These are phyloP conservation scores for Dorcus parallelipipedus DNA, from an alignment of 2,888 invertebrate genomes.

Conservation along the genomic window DNA sequence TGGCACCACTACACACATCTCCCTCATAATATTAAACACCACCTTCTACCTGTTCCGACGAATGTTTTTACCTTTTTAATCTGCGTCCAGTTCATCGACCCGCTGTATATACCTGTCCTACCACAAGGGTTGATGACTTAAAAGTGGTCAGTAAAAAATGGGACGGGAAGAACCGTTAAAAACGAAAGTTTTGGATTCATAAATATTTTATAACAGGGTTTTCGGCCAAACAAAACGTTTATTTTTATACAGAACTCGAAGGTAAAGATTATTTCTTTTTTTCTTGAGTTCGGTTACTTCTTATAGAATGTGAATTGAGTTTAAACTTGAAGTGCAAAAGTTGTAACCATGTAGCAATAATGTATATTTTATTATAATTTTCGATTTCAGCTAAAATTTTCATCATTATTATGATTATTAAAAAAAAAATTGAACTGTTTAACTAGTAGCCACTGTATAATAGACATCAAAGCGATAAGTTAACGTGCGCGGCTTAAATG, in stretches of 20 bases:
- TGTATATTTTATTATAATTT: too few relatives aligned
- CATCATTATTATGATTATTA: too few relatives aligned
- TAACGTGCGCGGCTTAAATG: background rate
- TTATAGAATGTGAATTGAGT: too few relatives aligned
- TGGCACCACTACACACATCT: slow-evolving; percentile 10
- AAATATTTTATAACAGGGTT: background rate
- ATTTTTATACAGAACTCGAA: too few relatives aligned
- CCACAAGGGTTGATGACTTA: slow-evolving; percentile 33
- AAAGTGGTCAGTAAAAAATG: slow-evolving; percentile 25
- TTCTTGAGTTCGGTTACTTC: too few relatives aligned
- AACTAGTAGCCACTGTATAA: too few relatives aligned
- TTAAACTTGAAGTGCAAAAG: too few relatives aligned
- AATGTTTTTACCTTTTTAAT: slow-evolving; percentile 28
- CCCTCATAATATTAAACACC: slow-evolving; percentile 17
- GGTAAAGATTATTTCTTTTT: too few relatives aligned
- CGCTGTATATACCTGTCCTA: slow-evolving; percentile 28
- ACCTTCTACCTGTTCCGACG: slow-evolving; percentile 25
- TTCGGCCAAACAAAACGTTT: too few relatives aligned
- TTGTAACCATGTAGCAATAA: too few relatives aligned
- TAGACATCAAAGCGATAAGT: background rate
- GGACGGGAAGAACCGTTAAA: slow-evolving; percentile 4
- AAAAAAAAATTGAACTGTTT: too few relatives aligned
- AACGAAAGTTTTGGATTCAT: background rate
- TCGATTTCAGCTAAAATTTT: too few relatives aligned
- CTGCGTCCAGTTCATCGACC: slow-evolving; percentile 27